Evolutionary conservation across 92 coral and sea anemone genomes (phyloP), one percentile per base, ranked within the genome.

Genomic region (Epizoanthus fatuus): DNA sequence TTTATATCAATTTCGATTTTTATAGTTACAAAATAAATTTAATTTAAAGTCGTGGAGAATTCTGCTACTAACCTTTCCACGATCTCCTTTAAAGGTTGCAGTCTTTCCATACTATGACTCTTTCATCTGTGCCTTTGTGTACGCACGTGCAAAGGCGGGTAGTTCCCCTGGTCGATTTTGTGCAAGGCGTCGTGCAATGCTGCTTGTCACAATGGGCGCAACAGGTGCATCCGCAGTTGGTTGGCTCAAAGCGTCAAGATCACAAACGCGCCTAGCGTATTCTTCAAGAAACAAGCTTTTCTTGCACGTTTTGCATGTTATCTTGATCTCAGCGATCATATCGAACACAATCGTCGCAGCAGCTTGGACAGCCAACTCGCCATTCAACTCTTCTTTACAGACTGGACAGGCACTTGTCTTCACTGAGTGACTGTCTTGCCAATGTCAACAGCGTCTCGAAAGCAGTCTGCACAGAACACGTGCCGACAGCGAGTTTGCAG

Each of bases 171-270:
- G 7, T 60, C 66, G 35, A 17, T 60, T 17, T 60, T 17, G 35
- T 60, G 0, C 0, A 60, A 17, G 25, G 35, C 35, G 35, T 60
- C 66, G 4, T 3, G 35, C 66, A 60, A 60, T 17, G 66, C 66
- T 60, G 66, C 66, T 60, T 60, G 66, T 16, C 35, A 40, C 54
- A 2, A 15, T 69, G 45, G 15, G 71, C 71, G 71, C 42, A 69
- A 69, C 74, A 69, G 74, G 74, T 69, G 74, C 52, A 69, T 69
- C 74, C 2, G 20, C 9, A 14, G 54, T 69, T 69, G 74, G 74
- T 69, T 69, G 56, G 55, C 74, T 12, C 0, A 25, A 14, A 69
- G 22, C 5, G 55, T 15, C 19, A 16, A 69, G 16, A 42, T 69
- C 54, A 16, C 74, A 69, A 14, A 69, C 56, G 9, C 40, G 74